Base-by-base conservation (phyloP, 2,797 vertebrate genomes). In the Esox lucius region DNA sequence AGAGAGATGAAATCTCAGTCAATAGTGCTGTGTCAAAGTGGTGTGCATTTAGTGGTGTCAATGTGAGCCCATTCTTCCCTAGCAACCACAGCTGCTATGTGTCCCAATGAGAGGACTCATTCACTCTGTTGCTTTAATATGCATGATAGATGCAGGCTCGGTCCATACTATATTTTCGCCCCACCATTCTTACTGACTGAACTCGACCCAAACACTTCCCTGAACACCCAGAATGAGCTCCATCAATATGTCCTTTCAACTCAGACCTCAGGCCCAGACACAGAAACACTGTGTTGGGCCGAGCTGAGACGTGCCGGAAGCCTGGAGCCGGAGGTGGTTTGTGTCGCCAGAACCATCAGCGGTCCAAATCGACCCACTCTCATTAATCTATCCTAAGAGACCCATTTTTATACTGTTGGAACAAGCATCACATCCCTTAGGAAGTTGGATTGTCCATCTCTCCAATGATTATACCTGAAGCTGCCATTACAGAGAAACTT, bases 191-290 rank as follows among this genome's bases (percentile, higher is more conserved):
- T 82, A 78, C 84, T 75, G 81, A 75, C 85, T 83, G 82, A 61
- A 56, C 53, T 77, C 87, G 89, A 88, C 82, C 87, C 75, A 68
- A 80, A 82, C 79, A 69, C 35, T 70, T 80, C 74, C 76, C 70
- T 81, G 86, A 75, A 71, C 70, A 73, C 70, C 28, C 65, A n/a
- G 76, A 81, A 71, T 15, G 9, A 78, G n/a, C 59, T 69, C 65
- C n/a, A 35, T 92, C 86, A 91, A 90, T 91, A 83, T 75, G n/a
- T 68, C 77, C 88, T 90, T 91, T 91, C 87, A 90, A 89, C 78
- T 72, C 42, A 0, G 75, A 17, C 71, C 31, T 61, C 68, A 42
- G 64, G 77, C 67, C 80, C 77, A 75, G 71, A 83, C 79, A 90
- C 74, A 85, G 78, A 65, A 74, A 71, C 15, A 46, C 82, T 86